phyloP scores from a whole-genome alignment of 92 coral and sea anemone genomes.

The Umimayanthus kanabou region DNA sequence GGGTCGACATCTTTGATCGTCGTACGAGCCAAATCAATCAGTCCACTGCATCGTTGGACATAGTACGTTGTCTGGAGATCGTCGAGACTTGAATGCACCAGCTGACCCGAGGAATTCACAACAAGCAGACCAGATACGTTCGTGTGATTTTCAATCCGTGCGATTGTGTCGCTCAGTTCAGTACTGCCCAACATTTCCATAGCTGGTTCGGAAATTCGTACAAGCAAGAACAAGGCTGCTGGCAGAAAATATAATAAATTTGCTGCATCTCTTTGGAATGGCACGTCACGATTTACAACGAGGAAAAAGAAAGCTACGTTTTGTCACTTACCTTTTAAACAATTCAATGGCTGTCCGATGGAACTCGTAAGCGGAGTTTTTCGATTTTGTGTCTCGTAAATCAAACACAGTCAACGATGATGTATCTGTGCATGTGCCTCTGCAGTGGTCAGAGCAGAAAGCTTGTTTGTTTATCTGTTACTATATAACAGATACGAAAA shows the following conservation, averaged over 20 bases:
- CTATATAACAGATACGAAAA: constrained; percentile 11
- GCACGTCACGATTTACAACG: background rate
- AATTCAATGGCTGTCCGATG: background rate
- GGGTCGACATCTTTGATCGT: constrained; percentile 73
- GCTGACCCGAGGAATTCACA: constrained; percentile 52
- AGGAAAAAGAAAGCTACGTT: background rate
- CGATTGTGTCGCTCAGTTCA: constrained; percentile 57
- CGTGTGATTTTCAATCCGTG: constrained; percentile 73
- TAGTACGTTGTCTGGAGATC: constrained; percentile 59
- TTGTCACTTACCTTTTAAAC: background rate
- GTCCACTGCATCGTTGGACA: constrained; percentile 57
- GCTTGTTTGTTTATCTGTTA: background rate
- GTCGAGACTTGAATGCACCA: constrained; percentile 68
- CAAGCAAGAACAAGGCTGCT: background rate
- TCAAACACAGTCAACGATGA: background rate
- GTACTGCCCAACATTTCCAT: constrained; percentile 48
- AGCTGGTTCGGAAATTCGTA: background rate
- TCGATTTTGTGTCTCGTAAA: background rate
- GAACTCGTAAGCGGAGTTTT: background rate
- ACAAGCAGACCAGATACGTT: constrained; percentile 71
- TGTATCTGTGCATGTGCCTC: background rate
- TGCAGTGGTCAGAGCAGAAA: background rate
- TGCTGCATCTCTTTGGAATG: background rate
- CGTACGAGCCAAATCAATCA: constrained; percentile 63
- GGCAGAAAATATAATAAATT: background rate